These are phyloP conservation scores for Drosophila ficusphila DNA, from an alignment of 1,140 invertebrate species.

Conservation along the genomic window DNA sequence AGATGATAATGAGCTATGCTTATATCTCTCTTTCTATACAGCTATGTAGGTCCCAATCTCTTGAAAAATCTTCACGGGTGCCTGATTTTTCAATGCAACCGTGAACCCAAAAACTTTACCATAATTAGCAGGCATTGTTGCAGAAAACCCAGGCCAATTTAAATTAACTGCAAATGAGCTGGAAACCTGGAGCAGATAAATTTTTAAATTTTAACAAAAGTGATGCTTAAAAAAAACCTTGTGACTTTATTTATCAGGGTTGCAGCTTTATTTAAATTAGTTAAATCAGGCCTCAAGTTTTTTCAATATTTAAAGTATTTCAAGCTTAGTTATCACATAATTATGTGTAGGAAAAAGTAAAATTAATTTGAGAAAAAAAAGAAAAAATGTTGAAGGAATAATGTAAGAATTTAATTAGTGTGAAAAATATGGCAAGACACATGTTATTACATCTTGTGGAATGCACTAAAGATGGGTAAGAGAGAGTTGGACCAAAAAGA, in stretches of 20 bases:
- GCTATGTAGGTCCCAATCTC: slow-evolving; percentile 9
- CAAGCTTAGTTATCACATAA: not conserved
- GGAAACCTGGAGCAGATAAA: slow-evolving; percentile 6
- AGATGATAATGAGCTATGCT: slow-evolving; percentile 40
- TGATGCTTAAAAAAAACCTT: too few species aligned
- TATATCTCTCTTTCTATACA: slow-evolving; percentile 1
- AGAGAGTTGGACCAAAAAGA: not conserved
- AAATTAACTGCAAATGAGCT: slow-evolving; percentile 72
- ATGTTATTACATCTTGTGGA: slow-evolving; percentile 16
- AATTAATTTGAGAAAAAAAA: slow-evolving; percentile 9
- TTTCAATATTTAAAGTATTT: too few species aligned
- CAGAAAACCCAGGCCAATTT: slow-evolving; percentile 30
- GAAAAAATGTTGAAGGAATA: slow-evolving; percentile 21
- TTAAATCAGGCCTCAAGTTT: too few species aligned
- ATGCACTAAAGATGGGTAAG: slow-evolving; percentile 16
- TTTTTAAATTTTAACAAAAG: not conserved
- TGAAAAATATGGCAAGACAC: slow-evolving; percentile 38
- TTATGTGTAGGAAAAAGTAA: not conserved
- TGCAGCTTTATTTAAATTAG: too few species aligned
- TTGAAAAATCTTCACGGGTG: slow-evolving; percentile 7
- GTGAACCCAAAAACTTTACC: slow-evolving; percentile 57
- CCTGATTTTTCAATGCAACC: slow-evolving; percentile 40
- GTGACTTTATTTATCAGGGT: too few species aligned
- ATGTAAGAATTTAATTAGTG: slow-evolving; percentile 47
- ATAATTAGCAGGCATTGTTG: slow-evolving; percentile 73